These are phyloP conservation scores for Chionoecetes opilio DNA, from an alignment of 1,140 invertebrate genomes.

Conservation along the genomic window DNA sequence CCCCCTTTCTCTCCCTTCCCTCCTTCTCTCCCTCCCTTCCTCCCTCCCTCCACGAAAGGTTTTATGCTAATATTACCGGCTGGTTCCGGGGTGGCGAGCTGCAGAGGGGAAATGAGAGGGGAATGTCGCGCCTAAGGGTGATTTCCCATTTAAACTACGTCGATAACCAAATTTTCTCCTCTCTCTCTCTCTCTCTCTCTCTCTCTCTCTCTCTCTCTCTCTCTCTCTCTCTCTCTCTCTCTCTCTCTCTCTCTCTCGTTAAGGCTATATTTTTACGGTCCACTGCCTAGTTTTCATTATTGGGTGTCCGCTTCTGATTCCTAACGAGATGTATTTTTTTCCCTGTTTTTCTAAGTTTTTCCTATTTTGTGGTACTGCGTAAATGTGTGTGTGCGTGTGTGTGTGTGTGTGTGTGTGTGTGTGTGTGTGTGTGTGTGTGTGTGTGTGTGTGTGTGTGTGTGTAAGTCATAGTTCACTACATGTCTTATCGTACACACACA, in stretches of 20 bases:
- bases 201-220: background rate
- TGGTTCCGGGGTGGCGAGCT: background rate
- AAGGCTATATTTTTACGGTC: no score
- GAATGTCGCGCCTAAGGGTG: constrained; percentile 29
- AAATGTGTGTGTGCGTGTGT: background rate
- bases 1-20: no score
- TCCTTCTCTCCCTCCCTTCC: background rate
- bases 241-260: background rate
- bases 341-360: background rate
- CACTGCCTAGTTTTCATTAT: no score
- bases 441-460: background rate
- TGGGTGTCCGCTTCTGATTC: no score
- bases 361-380: no score
- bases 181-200: background rate
- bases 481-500: no score
- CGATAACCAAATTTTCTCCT: constrained; percentile 46
- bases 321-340: no score
- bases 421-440: constrained; percentile 39
- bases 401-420: constrained; percentile 35
- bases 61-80: constrained; percentile 10
- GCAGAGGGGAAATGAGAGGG: background rate
- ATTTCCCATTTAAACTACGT: constrained; percentile 60
- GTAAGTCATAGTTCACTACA: no score
- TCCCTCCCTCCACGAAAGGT: background rate
- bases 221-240: background rate